Conservation (phyloP, 2,888 invertebrate genomes). For the Antitype chi region DNA sequence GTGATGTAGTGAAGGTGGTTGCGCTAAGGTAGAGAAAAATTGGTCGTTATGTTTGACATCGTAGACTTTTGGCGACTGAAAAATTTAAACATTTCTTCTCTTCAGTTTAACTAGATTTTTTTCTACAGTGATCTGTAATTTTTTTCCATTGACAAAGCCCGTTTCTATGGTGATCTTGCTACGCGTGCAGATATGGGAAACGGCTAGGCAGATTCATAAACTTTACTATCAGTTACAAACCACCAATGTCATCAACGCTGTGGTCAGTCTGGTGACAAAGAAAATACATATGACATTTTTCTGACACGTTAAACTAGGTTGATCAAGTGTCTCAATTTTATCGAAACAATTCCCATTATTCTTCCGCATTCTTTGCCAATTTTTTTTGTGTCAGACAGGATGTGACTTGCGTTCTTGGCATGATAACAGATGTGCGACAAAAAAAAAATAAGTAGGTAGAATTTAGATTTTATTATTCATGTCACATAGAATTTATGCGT, state of each 20-base stretch:
- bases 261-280: background rate
- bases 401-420: background rate
- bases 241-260: constrained; percentile 2
- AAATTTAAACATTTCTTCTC: no score
- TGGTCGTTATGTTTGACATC: no score
- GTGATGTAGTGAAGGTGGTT: no score
- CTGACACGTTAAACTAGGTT: constrained; percentile 24
- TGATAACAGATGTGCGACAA: constrained; percentile 16
- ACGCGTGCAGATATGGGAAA: no score
- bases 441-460: constrained; percentile 11
- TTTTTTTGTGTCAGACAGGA: constrained; percentile 19
- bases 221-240: background rate
- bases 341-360: constrained; percentile 21
- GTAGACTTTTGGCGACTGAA: no score
- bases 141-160: no score
- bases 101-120: no score
- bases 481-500: constrained; percentile 20
- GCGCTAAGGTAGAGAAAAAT: no score
- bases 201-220: background rate
- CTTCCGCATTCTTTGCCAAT: constrained; percentile 10
- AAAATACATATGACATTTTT: background rate
- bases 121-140: no score
- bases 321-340: constrained; percentile 32
- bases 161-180: no score
- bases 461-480: constrained; percentile 34